These are phyloP conservation scores for Napeogenes inachia DNA, from an alignment of 2,888 invertebrate genomes.

Conservation along the genomic window DNA sequence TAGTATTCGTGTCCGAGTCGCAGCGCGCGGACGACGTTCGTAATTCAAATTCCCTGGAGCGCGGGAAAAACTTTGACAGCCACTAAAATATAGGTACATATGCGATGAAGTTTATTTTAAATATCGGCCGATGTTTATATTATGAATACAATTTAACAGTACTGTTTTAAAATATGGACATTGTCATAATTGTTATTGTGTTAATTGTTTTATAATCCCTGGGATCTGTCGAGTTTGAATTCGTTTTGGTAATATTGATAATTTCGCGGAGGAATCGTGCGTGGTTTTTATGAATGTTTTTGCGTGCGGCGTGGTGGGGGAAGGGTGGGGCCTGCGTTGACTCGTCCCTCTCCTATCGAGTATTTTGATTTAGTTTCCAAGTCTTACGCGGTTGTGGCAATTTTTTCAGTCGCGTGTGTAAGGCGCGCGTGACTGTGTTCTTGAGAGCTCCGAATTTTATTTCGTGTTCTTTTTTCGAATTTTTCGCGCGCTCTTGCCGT, in stretches of 20 bases:
- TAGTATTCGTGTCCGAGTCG: slow-evolving; percentile 69
- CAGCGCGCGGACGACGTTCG: slow-evolving; percentile 60
- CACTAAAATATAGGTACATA: slow-evolving; percentile 38
- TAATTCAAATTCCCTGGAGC: slow-evolving; percentile 53
- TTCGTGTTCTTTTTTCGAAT: slow-evolving; percentile 41
- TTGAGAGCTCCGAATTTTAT: slow-evolving; percentile 45
- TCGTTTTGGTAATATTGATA: slow-evolving; percentile 69
- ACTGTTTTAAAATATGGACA: slow-evolving; percentile 71
- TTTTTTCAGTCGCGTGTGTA: slow-evolving; percentile 76
- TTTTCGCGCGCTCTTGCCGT: slow-evolving; percentile 46
- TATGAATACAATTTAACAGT: slow-evolving; percentile 55
- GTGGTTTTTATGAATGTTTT: slow-evolving; percentile 76
- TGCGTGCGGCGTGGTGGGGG: slow-evolving; percentile 73
- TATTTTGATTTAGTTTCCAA: slow-evolving; percentile 78
- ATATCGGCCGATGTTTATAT: slow-evolving; percentile 55
- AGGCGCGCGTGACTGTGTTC: slow-evolving; percentile 67
- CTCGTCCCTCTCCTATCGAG: slow-evolving; percentile 75
- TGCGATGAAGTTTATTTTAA: slow-evolving; percentile 29
- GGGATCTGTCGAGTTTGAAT: slow-evolving; percentile 56
- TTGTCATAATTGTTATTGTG: slow-evolving; percentile 66
- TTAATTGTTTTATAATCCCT: slow-evolving; percentile 56
- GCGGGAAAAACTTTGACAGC: slow-evolving; percentile 64
- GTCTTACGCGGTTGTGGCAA: slow-evolving; percentile 75
- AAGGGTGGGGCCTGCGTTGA: slow-evolving; percentile 71
- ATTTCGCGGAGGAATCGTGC: slow-evolving; percentile 68